Percentiles rank a stretch among this genome's conserved stretches.
Conservation (phyloP, 1,140 invertebrate species). For the Akabosia matsudoensis region DNA sequence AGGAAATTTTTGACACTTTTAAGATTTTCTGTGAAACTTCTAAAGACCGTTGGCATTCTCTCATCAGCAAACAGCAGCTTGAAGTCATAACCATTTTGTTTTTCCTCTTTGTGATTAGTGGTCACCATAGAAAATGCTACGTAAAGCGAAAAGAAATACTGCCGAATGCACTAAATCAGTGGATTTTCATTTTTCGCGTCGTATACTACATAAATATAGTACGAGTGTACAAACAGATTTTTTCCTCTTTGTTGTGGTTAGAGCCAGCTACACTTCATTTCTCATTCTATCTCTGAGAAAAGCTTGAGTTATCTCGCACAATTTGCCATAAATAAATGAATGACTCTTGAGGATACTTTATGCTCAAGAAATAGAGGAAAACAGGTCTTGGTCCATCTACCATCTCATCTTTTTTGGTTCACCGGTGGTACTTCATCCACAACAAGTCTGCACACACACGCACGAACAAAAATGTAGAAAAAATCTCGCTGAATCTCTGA, state of each 20-base stretch:
- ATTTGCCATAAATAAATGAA: constrained; percentile 25
- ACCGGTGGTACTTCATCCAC: neutral
- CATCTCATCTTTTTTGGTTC: neutral
- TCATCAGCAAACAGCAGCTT: too few species aligned
- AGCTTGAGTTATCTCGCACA: constrained; percentile 16
- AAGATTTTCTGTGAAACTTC: neutral
- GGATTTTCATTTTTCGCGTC: neutral
- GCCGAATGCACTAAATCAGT: neutral
- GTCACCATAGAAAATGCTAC: too few species aligned
- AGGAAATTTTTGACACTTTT: constrained; percentile 19
- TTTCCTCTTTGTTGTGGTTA: neutral
- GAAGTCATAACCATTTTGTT: too few species aligned
- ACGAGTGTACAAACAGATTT: constrained; percentile 8
- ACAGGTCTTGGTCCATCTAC: neutral
- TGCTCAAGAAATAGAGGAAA: constrained; percentile 13
- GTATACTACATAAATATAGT: neutral
- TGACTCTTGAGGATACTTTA: constrained; percentile 25
- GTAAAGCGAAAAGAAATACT: too few species aligned
- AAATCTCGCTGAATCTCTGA: too few species aligned
- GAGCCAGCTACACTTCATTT: constrained; percentile 23
- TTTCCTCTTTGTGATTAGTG: too few species aligned
- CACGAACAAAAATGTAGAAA: neutral
- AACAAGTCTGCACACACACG: too few species aligned
- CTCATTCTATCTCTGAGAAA: constrained; percentile 1
- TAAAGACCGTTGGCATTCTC: too few species aligned